Conservation (phyloP, 2,113 vertebrate genomes). For the Bufo gargarizans region DNA sequence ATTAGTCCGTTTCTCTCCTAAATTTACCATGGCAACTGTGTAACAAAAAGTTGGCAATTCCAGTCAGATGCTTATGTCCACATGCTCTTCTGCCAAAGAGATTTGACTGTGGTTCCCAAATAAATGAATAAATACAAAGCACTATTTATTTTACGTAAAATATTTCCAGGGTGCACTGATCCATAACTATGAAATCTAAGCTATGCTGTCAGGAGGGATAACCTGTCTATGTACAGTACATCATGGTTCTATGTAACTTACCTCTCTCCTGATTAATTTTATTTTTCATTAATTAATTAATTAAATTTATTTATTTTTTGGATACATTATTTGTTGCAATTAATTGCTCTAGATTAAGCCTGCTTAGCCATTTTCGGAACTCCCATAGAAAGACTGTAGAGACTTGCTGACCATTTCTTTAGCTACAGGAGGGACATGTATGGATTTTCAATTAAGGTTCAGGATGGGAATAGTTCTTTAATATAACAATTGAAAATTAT, state of each 20-base stretch:
- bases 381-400: no score
- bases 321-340: not conserved
- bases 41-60: not conserved
- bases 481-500: no score
- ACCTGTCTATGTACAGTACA: not conserved
- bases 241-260: not conserved
- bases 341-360: no score
- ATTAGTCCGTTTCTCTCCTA: not conserved
- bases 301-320: not conserved
- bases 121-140: not conserved
- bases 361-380: no score
- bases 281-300: not conserved
- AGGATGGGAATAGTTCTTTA: no score
- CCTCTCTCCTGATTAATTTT: not conserved
- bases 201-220: constrained; percentile 1
- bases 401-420: no score
- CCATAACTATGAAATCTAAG: not conserved
- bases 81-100: not conserved
- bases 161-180: constrained; percentile 13
- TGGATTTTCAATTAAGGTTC: no score
- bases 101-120: not conserved
- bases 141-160: not conserved
- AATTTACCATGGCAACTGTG: not conserved
- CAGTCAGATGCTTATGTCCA: not conserved
- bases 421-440: no score